Conservation (phyloP, 2,888 invertebrate species). For the Drymonia ruficornis region DNA sequence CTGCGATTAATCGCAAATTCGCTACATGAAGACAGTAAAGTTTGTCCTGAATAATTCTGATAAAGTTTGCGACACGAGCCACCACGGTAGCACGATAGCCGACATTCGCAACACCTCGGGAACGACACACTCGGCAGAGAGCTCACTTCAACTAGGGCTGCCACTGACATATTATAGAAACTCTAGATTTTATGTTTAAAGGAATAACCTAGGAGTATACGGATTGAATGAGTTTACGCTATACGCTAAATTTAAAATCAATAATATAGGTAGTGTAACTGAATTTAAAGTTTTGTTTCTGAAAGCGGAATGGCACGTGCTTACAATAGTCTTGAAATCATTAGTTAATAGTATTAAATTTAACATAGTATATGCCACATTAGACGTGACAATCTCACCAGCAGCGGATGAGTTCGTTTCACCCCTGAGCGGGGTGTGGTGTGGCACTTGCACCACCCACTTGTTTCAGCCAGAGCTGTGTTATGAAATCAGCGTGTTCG, state of each 20-base stretch:
- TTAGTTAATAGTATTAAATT: too few species aligned
- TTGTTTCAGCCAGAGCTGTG: conserved; percentile 78
- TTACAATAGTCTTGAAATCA: too few species aligned
- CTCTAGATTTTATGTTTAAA: conserved; percentile 2
- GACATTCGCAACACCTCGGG: conserved; percentile 81
- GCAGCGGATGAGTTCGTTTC: conserved; percentile 13
- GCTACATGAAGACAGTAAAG: too few species aligned
- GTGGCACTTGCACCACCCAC: conserved; percentile 80
- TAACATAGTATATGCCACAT: too few species aligned
- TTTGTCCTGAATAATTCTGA: neutral
- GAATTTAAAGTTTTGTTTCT: too few species aligned
- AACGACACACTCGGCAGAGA: conserved; percentile 72
- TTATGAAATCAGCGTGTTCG: conserved; percentile 85
- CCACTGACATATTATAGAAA: conserved; percentile 14
- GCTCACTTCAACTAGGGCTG: conserved; percentile 72
- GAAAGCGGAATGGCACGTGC: too few species aligned
- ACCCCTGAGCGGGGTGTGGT: conserved; percentile 61
- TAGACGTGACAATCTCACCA: too few species aligned
- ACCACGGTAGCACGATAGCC: conserved; percentile 68
- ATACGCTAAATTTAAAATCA: neutral
- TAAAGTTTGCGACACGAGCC: conserved; percentile 16
- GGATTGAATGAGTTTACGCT: neutral
- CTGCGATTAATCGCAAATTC: too few species aligned
- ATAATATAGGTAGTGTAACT: too few species aligned
- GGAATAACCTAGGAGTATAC: too few species aligned